phyloP scores from a whole-genome alignment of 1,140 invertebrate genomes.

The Heliconius hewitsoni region DNA sequence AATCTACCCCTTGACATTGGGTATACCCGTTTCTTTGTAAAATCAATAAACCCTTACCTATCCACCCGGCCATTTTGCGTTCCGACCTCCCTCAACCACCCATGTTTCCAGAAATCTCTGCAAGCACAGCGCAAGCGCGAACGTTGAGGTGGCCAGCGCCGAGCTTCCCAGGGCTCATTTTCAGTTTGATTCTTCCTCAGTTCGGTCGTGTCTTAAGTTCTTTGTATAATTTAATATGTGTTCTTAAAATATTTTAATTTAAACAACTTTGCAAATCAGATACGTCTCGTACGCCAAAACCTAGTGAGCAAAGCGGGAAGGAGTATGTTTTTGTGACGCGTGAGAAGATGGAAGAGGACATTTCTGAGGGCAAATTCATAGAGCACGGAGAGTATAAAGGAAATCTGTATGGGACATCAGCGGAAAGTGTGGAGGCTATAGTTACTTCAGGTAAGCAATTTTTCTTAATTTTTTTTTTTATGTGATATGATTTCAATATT shows the following conservation, averaged over 20 bases:
- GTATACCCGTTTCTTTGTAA: constrained; percentile 19
- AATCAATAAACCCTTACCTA: constrained; percentile 30
- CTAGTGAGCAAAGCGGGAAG: constrained; percentile 94
- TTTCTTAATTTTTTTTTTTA: background rate
- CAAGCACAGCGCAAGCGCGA: constrained; percentile 34
- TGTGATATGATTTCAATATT: background rate
- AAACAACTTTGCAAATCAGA: constrained; percentile 82
- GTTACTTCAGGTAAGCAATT: constrained; percentile 88
- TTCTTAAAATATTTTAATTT: constrained; percentile 19
- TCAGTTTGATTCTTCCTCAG: constrained; percentile 36
- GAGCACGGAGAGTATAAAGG: constrained; percentile 99
- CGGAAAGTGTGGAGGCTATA: constrained; percentile 93
- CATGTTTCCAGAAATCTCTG: constrained; percentile 22
- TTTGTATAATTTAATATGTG: constrained; percentile 15
- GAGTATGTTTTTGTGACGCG: constrained; percentile 97
- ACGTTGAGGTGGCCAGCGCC: background rate
- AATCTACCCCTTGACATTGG: constrained; percentile 34
- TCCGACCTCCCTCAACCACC: constrained; percentile 13
- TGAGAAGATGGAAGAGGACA: constrained; percentile 95
- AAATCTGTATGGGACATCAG: constrained; percentile 97
- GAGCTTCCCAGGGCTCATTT: constrained; percentile 34
- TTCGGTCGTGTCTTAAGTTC: constrained; percentile 36
- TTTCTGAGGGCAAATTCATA: constrained; percentile 94
- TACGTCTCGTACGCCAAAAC: constrained; percentile 91
- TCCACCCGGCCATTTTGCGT: constrained; percentile 22